Base-by-base conservation (phyloP, 2,888 invertebrate species). In the Chaetogeoica ovagalla region DNA sequence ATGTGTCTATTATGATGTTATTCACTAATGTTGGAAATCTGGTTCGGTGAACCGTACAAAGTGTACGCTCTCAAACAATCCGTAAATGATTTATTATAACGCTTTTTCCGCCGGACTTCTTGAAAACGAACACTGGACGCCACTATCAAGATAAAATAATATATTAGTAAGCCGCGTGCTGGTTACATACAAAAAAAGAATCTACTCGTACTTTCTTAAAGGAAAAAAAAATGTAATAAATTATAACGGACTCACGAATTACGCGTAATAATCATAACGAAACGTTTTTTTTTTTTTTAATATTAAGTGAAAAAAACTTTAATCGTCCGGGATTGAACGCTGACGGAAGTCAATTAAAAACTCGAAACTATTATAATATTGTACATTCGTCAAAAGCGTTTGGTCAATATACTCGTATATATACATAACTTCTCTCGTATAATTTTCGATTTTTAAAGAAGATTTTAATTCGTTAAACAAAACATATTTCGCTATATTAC, bases 271-370 rank as follows among this genome's bases (percentile, higher is more conserved):
- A 37, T 37, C 30, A 63, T 63, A n/a, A 63, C 37, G 37, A 39
- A 37, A 63, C 63, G 63, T 62, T 30, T 59, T 62, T 55, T 55
- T 30, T 30, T 52, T 5, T 55, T 55, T 63, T 63, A 30, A 62
- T 62, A 62, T 62, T 30, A 62, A 62, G 23, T 37, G 15, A 21
- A 4, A 57, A 57, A 70, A 70, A 57, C 19, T 30, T 70, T 55
- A 70, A 57, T 55, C 13, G n/a, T n/a, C 37, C 55, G 6, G 55
- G 37, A 57, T 57, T 57, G 15, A 57, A 57, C 57, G 37, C 2
- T n/a, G 15, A 55, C 13, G 57, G 57, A 57, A 70, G 39, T 57
- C 30, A 39, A 70, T 57, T 57, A 30, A 21, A 70, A 70, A 70
- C 9, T 17, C 15, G 8, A 21, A 57, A 70, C 57, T 21, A 7